Conservation (phyloP, 2,888 invertebrate species). For the Lithophane semibrunnea region DNA sequence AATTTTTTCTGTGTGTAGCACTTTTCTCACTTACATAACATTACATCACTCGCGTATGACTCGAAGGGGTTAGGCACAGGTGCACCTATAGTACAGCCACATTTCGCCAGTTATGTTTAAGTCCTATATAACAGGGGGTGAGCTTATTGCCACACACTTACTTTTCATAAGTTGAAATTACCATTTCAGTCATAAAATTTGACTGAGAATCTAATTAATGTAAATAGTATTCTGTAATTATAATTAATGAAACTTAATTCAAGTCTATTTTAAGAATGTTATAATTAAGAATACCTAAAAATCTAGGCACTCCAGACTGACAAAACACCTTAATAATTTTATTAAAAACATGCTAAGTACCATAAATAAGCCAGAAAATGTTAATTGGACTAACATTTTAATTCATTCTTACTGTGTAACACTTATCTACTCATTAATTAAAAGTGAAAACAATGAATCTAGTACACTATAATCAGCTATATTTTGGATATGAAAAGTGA, state of each 20-base stretch:
- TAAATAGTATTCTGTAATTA: background rate
- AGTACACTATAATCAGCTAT: constrained; percentile 22
- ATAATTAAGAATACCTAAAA: constrained; percentile 1
- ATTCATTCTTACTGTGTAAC: constrained; percentile 12
- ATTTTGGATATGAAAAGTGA: constrained; percentile 16
- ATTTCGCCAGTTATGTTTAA: too few species aligned
- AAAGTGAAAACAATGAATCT: constrained; percentile 53
- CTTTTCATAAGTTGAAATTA: background rate
- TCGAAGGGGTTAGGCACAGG: too few species aligned
- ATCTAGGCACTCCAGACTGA: constrained; percentile 1
- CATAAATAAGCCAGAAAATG: constrained; percentile 6
- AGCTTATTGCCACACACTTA: too few species aligned
- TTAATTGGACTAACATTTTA: constrained; percentile 26
- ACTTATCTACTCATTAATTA: constrained; percentile 38
- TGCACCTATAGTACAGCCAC: too few species aligned
- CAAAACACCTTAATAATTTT: background rate
- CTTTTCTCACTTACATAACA: background rate
- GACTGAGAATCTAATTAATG: background rate
- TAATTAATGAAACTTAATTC: constrained; percentile 2
- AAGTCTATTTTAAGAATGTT: constrained; percentile 9
- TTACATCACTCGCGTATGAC: too few species aligned
- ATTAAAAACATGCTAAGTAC: constrained; percentile 5
- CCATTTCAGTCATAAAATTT: background rate
- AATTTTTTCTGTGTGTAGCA: too few species aligned
- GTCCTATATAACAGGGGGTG: too few species aligned